phyloP scores from a whole-genome alignment of 2,797 vertebrate species.

The Pampus argenteus region DNA sequence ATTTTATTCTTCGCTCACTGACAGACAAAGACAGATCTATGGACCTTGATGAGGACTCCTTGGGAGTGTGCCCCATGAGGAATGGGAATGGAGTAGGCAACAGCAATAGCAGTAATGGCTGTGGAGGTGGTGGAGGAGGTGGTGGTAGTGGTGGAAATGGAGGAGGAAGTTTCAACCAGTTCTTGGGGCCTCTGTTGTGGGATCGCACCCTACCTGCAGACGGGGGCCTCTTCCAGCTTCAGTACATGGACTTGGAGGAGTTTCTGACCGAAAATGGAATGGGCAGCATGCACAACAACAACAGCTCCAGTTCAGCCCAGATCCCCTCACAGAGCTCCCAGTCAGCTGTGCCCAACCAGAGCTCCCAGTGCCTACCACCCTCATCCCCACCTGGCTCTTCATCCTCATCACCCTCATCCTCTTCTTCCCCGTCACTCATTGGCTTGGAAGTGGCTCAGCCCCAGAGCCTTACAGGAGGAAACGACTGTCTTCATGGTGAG shows the following conservation, averaged over 20 bases:
- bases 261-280: slow-evolving; percentile 93
- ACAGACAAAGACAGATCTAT: slow-evolving; percentile 82
- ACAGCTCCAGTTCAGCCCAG: slow-evolving; percentile 86
- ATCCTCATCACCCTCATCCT: slow-evolving; percentile 80
- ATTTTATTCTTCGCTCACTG: slow-evolving; percentile 26
- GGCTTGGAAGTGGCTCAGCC: slow-evolving; percentile 85
- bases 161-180: slow-evolving; percentile 82
- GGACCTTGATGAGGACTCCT: slow-evolving; percentile 84
- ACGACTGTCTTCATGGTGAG: slow-evolving; percentile 87
- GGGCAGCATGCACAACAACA: slow-evolving; percentile 84
- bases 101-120: slow-evolving; percentile 65
- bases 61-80: slow-evolving; percentile 82
- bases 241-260: slow-evolving; percentile 96
- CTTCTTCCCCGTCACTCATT: slow-evolving; percentile 84
- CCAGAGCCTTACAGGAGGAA: slow-evolving; percentile 74
- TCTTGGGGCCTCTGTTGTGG: slow-evolving; percentile 91
- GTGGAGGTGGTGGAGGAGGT: slow-evolving; percentile 60
- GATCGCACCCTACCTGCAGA: slow-evolving; percentile 92
- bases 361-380: slow-evolving; percentile 86
- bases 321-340: slow-evolving; percentile 87
- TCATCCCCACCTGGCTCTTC: slow-evolving; percentile 82
- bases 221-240: slow-evolving; percentile 90
- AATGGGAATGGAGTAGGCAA: slow-evolving; percentile 69
- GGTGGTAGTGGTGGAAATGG: slow-evolving; percentile 59
- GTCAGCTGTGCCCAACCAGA: slow-evolving; percentile 87